Base-by-base conservation (phyloP, 2,113 vertebrate species). In the Pyrgilauda ruficollis region DNA sequence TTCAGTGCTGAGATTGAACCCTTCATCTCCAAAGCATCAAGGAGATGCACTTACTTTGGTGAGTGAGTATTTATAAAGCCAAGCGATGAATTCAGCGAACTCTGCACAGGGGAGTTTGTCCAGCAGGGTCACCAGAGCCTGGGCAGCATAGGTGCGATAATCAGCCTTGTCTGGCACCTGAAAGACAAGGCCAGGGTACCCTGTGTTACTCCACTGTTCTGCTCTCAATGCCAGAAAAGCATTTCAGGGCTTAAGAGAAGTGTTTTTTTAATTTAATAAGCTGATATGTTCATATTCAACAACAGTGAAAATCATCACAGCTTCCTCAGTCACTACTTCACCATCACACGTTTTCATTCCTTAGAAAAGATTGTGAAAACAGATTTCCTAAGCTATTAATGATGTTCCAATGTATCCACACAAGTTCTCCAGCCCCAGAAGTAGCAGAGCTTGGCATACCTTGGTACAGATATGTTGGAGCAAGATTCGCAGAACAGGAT, bases 381-480 rank as follows among this genome's bases (percentile, higher is more conserved):
- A 4, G 56, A 73, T 64, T 72, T 39, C 43, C 13, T 27, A 12
- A 28, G 21, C n/a, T 37, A 4, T 30, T 11, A 33, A 8, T 62
- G 52, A 18, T 7, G 22, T n/a, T 8, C n/a, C 68, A 52, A 0
- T 6, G 47, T 10, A 55, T 15, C 56, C 76, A 52, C 39, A 66
- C 0, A 11, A 61, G 31, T 13, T 43, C 37, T 33, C 58, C 66
- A 56, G 80, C 73, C 73, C 11, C 21, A 52, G 53, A 28, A 7
- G 66, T 4, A 33, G 41, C 17, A 50, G 31, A 73, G 39, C 31
- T 31, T 11, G 74, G 41, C 84, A 35, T 96, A 99, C 99, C 99
- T 99, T 99, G 83, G 26, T 10, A 50, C 72, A 67, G 52, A 67
- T 41, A 17, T 58, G 61, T 7, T 85, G 70, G 52, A 85, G 62